Base-by-base conservation (phyloP, 2,113 vertebrate species). In the Pedetes capensis region DNA sequence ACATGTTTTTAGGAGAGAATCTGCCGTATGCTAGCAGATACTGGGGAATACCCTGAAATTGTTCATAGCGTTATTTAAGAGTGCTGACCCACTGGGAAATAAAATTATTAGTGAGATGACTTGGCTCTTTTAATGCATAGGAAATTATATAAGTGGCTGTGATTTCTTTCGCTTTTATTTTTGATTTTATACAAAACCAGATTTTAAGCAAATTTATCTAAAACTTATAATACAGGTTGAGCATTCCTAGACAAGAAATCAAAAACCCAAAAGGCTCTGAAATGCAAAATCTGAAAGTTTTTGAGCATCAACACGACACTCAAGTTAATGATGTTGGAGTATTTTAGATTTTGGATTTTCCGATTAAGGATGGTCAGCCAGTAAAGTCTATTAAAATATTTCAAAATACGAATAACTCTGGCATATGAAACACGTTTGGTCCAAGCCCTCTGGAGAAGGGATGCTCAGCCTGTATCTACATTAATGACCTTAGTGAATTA, bases 131-230 rank as follows among this genome's bases (percentile, higher is more conserved):
- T 90, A 83, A 39, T 80, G 44, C 59, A 68, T 2, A 86, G 44
- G 39, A 89, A 85, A 32, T 93, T 87, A 37, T 78, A 22, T 20
- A 61, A 17, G 32, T 87, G 47, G 55, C 18, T 86, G 4, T 55
- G 20, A 74, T 79, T 93, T 49, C 78, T 57, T n/a, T n/a, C n/a
- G n/a, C n/a, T n/a, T n/a, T n/a, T n/a, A n/a, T n/a, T 80, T 42
- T 18, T 44, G 39, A 84, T 85, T 89, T 83, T 91, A 66, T 53
- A 44, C 64, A 91, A 91, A 94, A 81, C 66, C 75, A 79, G 59
- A 66, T 32, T 85, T 55, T 37, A 44, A 91, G 63, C 3, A 61
- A 20, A 1, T 91, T 64, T 80, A 79, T 87, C 37, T 87, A 83
- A 82, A 90, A 84, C 1, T 42, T 39, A 49, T 1, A 44, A 9